Conservation (phyloP, 2,797 vertebrate genomes). For the Tympanoctomys barrerae region DNA sequence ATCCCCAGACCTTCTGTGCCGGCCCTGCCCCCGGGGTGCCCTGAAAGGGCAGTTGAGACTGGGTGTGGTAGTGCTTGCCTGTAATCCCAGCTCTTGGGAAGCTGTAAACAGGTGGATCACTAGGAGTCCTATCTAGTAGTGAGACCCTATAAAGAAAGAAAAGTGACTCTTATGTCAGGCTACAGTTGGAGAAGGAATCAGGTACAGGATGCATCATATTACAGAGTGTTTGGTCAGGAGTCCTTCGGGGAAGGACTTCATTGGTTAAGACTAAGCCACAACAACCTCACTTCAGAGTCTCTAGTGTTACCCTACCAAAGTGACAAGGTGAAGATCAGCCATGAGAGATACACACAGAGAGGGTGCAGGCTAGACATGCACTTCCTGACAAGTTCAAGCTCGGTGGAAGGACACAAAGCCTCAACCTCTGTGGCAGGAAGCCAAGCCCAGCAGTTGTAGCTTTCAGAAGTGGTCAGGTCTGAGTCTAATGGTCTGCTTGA, state of each 20-base stretch:
- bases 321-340: background rate
- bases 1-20: no score
- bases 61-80: no score
- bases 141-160: no score
- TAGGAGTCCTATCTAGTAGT: no score
- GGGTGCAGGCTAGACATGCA: background rate
- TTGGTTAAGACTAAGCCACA: background rate
- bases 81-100: no score
- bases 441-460: background rate
- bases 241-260: background rate
- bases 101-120: no score
- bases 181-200: background rate
- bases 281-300: background rate
- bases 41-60: no score
- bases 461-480: background rate
- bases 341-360: background rate
- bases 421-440: background rate
- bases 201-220: background rate
- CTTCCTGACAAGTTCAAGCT: background rate
- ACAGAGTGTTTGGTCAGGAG: background rate
- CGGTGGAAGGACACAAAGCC: background rate
- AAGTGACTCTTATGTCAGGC: background rate
- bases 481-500: background rate
- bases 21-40: no score
- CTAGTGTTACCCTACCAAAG: background rate